Evolutionary conservation across 2,888 invertebrate species (phyloP), one percentile per base, ranked within the genome.

Genomic region (Oligia latruncula): DNA sequence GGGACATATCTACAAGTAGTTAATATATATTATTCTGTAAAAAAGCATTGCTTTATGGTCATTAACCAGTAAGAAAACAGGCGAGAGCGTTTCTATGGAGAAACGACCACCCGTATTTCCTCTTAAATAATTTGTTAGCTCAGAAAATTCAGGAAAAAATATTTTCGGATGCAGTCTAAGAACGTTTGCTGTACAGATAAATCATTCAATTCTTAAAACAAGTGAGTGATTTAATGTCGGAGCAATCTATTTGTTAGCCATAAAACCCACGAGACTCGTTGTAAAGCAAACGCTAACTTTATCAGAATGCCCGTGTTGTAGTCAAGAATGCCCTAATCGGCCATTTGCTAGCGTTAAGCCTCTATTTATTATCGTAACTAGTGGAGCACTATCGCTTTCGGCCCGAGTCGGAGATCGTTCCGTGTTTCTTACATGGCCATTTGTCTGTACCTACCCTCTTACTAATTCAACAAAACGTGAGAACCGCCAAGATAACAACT

Each of bases 311-410:
- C 93, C 93, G 94, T 93, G 94, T 93, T 94, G 94, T 94, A 95
- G 93, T 95, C 95, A 94, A 95, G 95, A 95, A 95, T 94, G 93
- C 95, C 94, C 95, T 95, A 95, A 95, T 95, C 95, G 95, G 92
- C 95, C 94, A 95, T 95, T 95, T 93, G 94, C 94, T 91, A 93
- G 91, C 93, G 93, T 93, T 94, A 95, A 95, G 94, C 93, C 92
- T 92, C 94, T 94, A 95, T 95, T 95, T 95, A 94, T 95, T 95
- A 95, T 96, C 92, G 94, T 94, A 95, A 95, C 95, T 95, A 95
- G 95, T 93, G 92, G 91, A 92, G 92, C 93, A 95, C 95, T 96
- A 96, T 95, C 94, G 95, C 92, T 94, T 95, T 94, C 93, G 90
- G 92, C 88, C 90, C 90, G 91, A 93, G 92, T 91, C 90, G 87